phyloP scores from a whole-genome alignment of 2,888 invertebrate genomes.

The Neocrepidodera transversa region DNA sequence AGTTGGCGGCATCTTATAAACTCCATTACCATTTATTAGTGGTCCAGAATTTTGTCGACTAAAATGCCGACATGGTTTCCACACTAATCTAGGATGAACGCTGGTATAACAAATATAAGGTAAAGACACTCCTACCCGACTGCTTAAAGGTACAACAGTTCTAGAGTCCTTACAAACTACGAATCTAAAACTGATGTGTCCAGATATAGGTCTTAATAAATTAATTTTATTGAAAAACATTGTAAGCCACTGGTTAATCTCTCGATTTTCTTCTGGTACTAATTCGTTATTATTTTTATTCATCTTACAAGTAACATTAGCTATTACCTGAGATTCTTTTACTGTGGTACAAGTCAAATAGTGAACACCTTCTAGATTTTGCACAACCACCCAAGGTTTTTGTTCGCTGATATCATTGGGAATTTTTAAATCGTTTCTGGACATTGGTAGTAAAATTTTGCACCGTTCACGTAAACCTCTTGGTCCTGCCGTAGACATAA shows the following conservation, averaged over 20 bases:
- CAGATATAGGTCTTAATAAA: constrained; percentile 73
- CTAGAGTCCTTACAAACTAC: constrained; percentile 68
- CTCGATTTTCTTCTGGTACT: constrained; percentile 71
- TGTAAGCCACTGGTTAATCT: constrained; percentile 76
- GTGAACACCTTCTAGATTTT: constrained; percentile 78
- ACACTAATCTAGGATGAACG: constrained; percentile 70
- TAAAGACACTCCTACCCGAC: constrained; percentile 79
- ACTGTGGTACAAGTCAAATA: constrained; percentile 84
- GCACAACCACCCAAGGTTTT: constrained; percentile 80
- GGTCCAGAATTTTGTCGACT: constrained; percentile 65
- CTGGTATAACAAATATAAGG: constrained; percentile 82
- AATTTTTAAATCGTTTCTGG: constrained; percentile 70
- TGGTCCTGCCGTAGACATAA: constrained; percentile 78
- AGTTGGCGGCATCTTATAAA: constrained; percentile 69
- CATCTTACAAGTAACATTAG: constrained; percentile 81
- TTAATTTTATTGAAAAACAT: constrained; percentile 73
- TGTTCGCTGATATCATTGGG: constrained; percentile 75
- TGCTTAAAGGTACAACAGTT: constrained; percentile 70
- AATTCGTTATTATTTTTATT: constrained; percentile 72
- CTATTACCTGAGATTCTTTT: constrained; percentile 78
- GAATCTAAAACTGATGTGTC: constrained; percentile 80
- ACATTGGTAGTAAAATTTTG: constrained; percentile 73
- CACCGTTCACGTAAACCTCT: constrained; percentile 76
- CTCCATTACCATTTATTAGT: constrained; percentile 60
- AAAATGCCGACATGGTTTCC: constrained; percentile 70